Evolutionary conservation across 2,888 invertebrate genomes (phyloP).

Genomic region (Pterostichus madidus): DNA sequence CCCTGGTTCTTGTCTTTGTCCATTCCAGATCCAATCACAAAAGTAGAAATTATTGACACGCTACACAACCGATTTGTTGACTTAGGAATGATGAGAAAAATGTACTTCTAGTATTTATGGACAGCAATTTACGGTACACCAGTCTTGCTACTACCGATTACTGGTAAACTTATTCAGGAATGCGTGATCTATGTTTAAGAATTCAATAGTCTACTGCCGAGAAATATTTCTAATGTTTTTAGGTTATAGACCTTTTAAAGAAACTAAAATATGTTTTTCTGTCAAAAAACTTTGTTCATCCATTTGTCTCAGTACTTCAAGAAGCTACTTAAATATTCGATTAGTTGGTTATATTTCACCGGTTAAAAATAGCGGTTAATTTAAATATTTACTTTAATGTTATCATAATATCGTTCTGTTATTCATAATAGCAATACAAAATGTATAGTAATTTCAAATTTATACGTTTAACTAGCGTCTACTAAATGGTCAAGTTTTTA

Average conservation of each 20-base stretch:
- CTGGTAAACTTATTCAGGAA: constrained; percentile 51
- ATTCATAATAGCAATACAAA: neutral
- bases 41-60: constrained; percentile 38
- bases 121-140: constrained; percentile 35
- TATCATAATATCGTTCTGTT: constrained; percentile 10
- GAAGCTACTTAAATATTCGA: neutral
- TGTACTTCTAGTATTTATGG: constrained; percentile 8
- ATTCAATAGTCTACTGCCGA: constrained; percentile 39
- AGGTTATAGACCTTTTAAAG: constrained; percentile 53
- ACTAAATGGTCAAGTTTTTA: constrained; percentile 7
- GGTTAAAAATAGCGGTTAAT: constrained; percentile 33
- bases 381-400: constrained; percentile 19
- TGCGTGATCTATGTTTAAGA: constrained; percentile 51
- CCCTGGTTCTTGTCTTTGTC: neutral
- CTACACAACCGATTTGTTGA: constrained; percentile 21
- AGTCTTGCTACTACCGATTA: constrained; percentile 41
- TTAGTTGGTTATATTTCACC: constrained; percentile 12
- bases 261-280: constrained; percentile 55
- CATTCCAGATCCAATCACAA: constrained; percentile 1
- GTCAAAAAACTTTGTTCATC: constrained; percentile 52
- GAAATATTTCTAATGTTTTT: constrained; percentile 57
- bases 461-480: constrained; percentile 8
- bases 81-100: constrained; percentile 26
- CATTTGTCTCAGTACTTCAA: constrained; percentile 45
- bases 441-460: constrained; percentile 17